These are phyloP conservation scores for Ectropis crepuscularia DNA, from an alignment of 2,888 invertebrate genomes.

Conservation along the genomic window DNA sequence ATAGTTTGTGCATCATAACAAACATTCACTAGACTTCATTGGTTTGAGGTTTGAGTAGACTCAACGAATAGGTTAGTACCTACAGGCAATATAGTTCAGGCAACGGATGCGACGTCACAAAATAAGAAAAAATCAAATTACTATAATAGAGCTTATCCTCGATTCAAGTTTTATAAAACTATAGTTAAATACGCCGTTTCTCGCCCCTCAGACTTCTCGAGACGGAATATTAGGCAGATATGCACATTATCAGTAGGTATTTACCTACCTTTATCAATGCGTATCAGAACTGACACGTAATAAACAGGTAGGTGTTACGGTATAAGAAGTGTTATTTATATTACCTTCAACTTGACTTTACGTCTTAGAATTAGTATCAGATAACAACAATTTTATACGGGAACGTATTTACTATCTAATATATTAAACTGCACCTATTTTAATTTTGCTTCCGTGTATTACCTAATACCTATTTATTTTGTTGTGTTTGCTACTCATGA, in stretches of 20 bases:
- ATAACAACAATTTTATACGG: conserved; percentile 10
- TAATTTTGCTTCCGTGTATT: conserved; percentile 3
- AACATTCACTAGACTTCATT: too few relatives aligned
- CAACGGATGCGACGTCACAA: too few relatives aligned
- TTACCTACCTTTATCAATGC: conserved; percentile 17
- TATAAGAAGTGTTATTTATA: background rate
- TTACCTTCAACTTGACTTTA: conserved; percentile 41
- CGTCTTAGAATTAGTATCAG: conserved; percentile 32
- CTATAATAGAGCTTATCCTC: too few relatives aligned
- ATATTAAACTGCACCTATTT: background rate
- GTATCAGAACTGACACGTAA: conserved; percentile 4
- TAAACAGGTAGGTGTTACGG: background rate
- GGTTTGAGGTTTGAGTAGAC: too few relatives aligned
- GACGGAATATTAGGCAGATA: background rate
- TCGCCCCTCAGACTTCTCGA: background rate
- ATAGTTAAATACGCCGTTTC: background rate
- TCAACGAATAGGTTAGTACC: too few relatives aligned
- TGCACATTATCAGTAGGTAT: background rate
- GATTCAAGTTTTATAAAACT: too few relatives aligned
- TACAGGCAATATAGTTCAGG: too few relatives aligned
- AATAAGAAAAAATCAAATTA: too few relatives aligned
- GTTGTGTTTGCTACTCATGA: background rate
- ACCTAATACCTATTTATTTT: background rate
- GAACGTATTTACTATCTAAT: background rate
- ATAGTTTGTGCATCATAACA: too few relatives aligned